Conservation (phyloP, 2,888 invertebrate species). For the Oscheius sp. region DNA sequence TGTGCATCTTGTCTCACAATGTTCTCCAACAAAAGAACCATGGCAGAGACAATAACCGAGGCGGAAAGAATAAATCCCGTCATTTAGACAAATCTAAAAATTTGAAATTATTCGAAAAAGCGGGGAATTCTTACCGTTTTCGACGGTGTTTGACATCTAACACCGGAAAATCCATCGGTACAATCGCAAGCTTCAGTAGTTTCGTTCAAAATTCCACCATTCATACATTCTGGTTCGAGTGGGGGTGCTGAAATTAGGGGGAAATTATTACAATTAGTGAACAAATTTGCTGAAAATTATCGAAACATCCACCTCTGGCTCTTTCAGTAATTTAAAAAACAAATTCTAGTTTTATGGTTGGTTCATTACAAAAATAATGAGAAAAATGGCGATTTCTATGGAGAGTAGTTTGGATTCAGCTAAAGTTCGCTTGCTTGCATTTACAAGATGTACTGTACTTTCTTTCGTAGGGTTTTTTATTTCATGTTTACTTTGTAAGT, state of each 20-base stretch:
- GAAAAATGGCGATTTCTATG: too few relatives aligned
- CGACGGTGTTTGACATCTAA: conserved; percentile 8
- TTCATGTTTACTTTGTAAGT: too few relatives aligned
- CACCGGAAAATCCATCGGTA: conserved; percentile 22
- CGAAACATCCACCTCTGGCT: too few relatives aligned
- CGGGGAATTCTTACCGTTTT: conserved; percentile 1
- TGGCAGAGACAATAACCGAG: conserved; percentile 47
- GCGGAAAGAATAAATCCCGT: conserved; percentile 43
- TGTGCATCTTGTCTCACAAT: conserved; percentile 46
- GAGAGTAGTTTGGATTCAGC: too few relatives aligned
- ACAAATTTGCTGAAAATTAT: neutral
- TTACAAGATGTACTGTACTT: too few relatives aligned
- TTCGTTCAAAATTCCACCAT: conserved; percentile 47
- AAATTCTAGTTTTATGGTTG: too few relatives aligned
- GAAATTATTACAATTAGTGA: too few relatives aligned
- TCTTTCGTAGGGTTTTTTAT: too few relatives aligned
- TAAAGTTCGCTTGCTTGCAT: neutral
- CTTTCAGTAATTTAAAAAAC: too few relatives aligned
- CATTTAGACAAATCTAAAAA: conserved; percentile 44
- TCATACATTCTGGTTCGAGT: conserved; percentile 31
- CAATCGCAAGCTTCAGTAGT: conserved; percentile 50
- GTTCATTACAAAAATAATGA: too few relatives aligned
- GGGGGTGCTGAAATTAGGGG: conserved; percentile 26
- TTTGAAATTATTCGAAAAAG: neutral
- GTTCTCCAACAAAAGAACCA: conserved; percentile 45